Evolutionary conservation across 2,888 invertebrate species (phyloP).

Genomic region (Pristionchus maxplancki): DNA sequence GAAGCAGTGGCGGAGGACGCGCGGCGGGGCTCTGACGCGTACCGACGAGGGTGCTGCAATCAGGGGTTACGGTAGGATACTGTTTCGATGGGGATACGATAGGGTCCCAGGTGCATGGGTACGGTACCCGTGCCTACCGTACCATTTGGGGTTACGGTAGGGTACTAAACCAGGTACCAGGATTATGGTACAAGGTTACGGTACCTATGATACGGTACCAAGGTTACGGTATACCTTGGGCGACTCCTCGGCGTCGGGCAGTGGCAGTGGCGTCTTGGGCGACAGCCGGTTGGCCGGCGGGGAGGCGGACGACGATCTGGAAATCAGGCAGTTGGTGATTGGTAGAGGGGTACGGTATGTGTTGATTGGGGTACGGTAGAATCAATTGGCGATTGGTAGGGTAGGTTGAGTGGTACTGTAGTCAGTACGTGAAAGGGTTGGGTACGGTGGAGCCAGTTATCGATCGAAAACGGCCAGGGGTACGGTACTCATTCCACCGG

Average conservation of each 20-base stretch:
- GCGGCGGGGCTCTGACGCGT: background rate
- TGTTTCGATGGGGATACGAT: background rate
- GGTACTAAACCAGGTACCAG: no score
- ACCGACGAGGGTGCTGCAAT: conserved; percentile 21
- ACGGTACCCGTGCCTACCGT: background rate
- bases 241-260: background rate
- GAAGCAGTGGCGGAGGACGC: background rate
- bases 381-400: no score
- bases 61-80: background rate
- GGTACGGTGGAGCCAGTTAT: no score
- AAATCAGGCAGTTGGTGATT: no score
- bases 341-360: no score
- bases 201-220: no score
- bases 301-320: background rate
- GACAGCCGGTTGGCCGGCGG: background rate
- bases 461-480: background rate
- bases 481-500: background rate
- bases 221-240: background rate
- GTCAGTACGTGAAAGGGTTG: no score
- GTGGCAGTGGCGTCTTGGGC: conserved; percentile 11
- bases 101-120: background rate
- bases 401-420: no score
- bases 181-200: no score
- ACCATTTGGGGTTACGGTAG: no score
- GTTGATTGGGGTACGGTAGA: no score